A percentile compares a stretch with the other conserved stretches of the same genome.
These are phyloP conservation scores for Lontra canadensis DNA, from an alignment of 2,113 vertebrate species.

Conservation along the genomic window DNA sequence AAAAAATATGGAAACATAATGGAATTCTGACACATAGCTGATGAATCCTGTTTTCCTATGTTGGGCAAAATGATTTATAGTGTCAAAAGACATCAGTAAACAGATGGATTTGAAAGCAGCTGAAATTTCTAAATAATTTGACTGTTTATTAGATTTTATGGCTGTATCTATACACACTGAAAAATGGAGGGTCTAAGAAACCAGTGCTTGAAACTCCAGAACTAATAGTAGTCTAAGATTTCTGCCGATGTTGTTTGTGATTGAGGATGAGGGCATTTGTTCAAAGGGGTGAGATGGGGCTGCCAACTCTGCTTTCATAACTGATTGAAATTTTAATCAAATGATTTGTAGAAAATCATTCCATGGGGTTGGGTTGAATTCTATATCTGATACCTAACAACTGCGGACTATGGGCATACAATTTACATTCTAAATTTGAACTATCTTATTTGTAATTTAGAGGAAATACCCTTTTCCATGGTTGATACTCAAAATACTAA, in stretches of 20 bases:
- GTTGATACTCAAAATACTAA: neutral
- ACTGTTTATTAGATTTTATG: constrained; percentile 21
- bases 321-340: neutral
- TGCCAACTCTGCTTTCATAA: neutral
- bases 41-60: neutral
- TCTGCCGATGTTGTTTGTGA: neutral
- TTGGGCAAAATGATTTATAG: constrained; percentile 46
- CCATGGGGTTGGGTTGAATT: neutral
- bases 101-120: constrained; percentile 16
- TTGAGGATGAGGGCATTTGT: rapidly evolving
- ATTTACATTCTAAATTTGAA: neutral
- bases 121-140: constrained; percentile 42
- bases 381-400: neutral
- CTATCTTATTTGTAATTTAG: neutral
- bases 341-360: neutral
- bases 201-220: neutral
- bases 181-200: neutral
- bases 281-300: neutral
- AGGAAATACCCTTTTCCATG: neutral
- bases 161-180: neutral
- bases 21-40: constrained; percentile 33
- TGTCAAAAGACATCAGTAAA: constrained; percentile 11
- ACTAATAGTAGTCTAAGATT: neutral
- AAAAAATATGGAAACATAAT: constrained; percentile 35
- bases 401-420: neutral